Percentiles rank a stretch among this genome's conserved stretches.
Evolutionary conservation across 1,140 invertebrate genomes (phyloP).

Genomic region (Aporrectodea caliginosa): DNA sequence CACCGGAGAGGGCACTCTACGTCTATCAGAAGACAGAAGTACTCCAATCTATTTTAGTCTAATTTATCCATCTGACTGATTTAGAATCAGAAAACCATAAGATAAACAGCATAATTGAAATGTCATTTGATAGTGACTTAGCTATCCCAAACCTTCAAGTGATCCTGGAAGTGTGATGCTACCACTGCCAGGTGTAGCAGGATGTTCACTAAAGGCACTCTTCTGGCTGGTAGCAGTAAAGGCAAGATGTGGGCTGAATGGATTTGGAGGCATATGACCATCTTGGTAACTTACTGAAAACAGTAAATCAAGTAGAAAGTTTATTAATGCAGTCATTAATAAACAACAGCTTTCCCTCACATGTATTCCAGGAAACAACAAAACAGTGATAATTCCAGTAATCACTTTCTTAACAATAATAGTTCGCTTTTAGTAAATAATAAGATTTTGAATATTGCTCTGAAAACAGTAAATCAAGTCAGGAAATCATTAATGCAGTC

Average conservation of each 20-base stretch:
- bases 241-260: constrained; percentile 7
- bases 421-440: not conserved
- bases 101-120: too few species aligned
- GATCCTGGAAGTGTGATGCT: constrained; percentile 54
- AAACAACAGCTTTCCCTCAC: not conserved
- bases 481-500: not conserved
- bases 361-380: not conserved
- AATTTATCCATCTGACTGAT: too few species aligned
- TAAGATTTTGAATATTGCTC: not conserved
- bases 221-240: constrained; percentile 35
- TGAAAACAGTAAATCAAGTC: not conserved
- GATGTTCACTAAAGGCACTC: constrained; percentile 48
- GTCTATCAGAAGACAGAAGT: too few species aligned
- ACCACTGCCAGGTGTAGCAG: constrained; percentile 54
- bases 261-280: not conserved
- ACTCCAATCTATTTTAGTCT: too few species aligned
- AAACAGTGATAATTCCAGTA: not conserved
- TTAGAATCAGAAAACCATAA: too few species aligned
- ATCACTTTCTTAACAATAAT: not conserved
- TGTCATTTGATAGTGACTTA: too few species aligned
- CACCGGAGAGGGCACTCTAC: too few species aligned
- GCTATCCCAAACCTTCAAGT: constrained; percentile 48
- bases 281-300: constrained; percentile 5
- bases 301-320: not conserved
- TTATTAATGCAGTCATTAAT: not conserved